Base-by-base conservation (phyloP, 2,113 vertebrate species). In the Cyanoramphus novaezelandiae region DNA sequence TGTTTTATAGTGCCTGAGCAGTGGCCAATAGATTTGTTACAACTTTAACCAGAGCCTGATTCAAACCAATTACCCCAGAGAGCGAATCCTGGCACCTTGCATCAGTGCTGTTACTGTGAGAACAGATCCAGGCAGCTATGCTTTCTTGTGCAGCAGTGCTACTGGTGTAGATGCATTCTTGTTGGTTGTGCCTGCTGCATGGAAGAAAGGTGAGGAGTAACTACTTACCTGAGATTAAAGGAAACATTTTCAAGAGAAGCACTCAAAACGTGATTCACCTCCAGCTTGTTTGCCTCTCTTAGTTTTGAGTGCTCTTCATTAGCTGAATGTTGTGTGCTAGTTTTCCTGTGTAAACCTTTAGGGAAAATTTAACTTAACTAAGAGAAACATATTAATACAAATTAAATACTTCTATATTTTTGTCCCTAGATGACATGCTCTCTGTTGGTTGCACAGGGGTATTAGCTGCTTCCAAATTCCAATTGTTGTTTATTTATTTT, bases 271-370 rank as follows among this genome's bases (percentile, higher is more conserved):
- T 67, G 76, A 75, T 94, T 97, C 62, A 94, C 86, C 41, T 94
- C 35, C 62, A 92, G 86, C 83, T 82, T 96, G 82, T 94, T 95
- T 97, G 72, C 86, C 86, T 96, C 90, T 95, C 49, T 7, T 35
- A 75, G 83, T 76, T 93, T 88, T 76, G 82, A 97, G 95, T 92
- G 80, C 90, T 96, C 72, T 95, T 96, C 92, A 95, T 62, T 92
- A 92, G 86, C 82, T 86, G 44, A 89, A 75, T 92, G 65, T 90
- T 94, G 76, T 93, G 43, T 84, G 71, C 49, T 71, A 5, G 91
- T 92, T 95, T 95, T 83, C 52, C 44, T 71, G 7, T 82, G 44
- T 64, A 91, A 47, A 82, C 86, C 95, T 88, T 65, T 44, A 75
- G 95, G 92, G 96, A 88, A 92, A 92, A 90, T 90, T 92, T 86